phyloP scores from a whole-genome alignment of 2,113 vertebrate genomes.

The Ictidomys tridecemlineatus region DNA sequence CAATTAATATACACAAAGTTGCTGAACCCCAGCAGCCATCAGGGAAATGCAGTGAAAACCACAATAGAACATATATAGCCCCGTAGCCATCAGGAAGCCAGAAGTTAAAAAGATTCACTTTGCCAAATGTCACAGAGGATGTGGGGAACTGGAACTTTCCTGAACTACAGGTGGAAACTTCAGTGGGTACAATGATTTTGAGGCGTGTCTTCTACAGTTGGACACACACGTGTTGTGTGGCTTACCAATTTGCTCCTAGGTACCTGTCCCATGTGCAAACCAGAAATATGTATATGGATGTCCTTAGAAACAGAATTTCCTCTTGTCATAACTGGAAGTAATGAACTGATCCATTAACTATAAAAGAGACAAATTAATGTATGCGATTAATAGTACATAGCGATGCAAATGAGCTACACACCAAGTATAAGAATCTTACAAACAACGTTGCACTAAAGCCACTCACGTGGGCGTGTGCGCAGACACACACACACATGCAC shows the following conservation, averaged over 20 bases:
- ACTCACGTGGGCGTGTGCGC: too few species aligned
- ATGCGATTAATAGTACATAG: not conserved
- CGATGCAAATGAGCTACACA: not conserved
- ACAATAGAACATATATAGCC: not conserved
- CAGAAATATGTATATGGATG: not conserved
- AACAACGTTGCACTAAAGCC: not conserved
- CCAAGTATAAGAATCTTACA: not conserved
- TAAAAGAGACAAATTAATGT: not conserved
- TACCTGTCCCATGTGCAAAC: not conserved
- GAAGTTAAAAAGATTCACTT: not conserved
- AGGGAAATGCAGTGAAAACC: conserved; percentile 48
- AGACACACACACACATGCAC: too few species aligned
- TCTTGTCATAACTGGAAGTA: not conserved
- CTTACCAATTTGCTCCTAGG: not conserved
- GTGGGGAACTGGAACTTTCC: not conserved
- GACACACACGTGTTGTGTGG: not conserved
- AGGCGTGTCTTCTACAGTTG: not conserved
- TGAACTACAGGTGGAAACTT: not conserved
- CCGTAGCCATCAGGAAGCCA: not conserved
- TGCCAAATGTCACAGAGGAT: not conserved
- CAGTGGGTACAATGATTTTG: not conserved
- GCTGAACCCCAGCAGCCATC: not conserved
- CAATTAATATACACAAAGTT: not conserved
- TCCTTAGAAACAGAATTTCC: not conserved
- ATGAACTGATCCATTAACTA: not conserved